phyloP scores from a whole-genome alignment of 2,888 invertebrate species.

The Cantharis flavilabris region DNA sequence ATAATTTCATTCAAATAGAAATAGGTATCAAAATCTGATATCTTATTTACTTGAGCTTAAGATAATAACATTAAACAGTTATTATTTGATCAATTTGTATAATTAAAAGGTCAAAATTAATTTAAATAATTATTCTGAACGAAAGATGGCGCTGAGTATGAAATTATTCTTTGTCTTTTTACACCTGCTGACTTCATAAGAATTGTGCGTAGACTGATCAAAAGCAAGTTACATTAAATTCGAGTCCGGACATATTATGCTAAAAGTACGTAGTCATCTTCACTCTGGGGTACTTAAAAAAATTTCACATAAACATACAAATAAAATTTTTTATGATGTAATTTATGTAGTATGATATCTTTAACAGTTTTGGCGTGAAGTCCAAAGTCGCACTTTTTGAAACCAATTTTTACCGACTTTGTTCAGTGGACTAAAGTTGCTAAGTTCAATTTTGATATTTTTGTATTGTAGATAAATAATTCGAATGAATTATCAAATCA shows the following conservation, averaged over 20 bases:
- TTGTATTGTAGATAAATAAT: no score
- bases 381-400: not conserved
- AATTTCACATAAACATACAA: not conserved
- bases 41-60: not conserved
- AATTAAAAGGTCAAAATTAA: not conserved
- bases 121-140: not conserved
- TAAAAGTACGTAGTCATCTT: no score
- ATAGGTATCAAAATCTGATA: not conserved
- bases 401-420: not conserved
- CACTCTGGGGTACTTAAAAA: no score
- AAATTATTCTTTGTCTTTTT: no score
- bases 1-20: not conserved
- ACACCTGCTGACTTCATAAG: no score
- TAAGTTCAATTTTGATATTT: not conserved
- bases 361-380: not conserved
- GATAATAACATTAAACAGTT: not conserved
- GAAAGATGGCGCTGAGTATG: not conserved
- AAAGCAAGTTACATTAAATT: no score
- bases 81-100: not conserved
- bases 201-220: no score
- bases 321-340: no score
- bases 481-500: no score
- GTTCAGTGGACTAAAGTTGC: not conserved
- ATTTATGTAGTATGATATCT: not conserved
- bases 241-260: no score